Percentiles rank a stretch among this genome's conserved stretches.
Evolutionary conservation across 2,888 invertebrate genomes (phyloP).

Genomic region (Rotaria socialis): DNA sequence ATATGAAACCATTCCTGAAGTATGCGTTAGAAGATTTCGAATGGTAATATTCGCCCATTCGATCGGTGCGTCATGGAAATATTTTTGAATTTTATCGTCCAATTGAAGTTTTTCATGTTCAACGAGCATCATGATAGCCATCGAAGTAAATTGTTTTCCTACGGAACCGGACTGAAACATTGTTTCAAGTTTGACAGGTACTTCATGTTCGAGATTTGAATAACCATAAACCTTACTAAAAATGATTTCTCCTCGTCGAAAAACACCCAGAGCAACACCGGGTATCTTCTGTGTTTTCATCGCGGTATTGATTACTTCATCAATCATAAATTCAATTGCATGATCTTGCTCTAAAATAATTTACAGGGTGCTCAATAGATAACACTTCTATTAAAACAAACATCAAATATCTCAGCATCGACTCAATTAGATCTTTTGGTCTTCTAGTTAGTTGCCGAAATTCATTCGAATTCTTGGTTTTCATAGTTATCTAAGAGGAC

Average conservation of each 20-base stretch:
- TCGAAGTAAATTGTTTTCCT: neutral
- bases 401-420: too few species aligned
- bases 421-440: too few species aligned
- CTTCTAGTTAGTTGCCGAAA: too few species aligned
- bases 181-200: neutral
- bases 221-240: neutral
- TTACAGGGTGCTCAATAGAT: too few species aligned
- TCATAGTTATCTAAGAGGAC: too few species aligned
- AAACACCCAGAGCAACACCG: neutral
- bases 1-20: neutral
- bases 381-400: too few species aligned
- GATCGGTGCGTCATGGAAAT: neutral
- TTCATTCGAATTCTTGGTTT: too few species aligned
- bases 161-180: neutral
- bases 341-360: too few species aligned
- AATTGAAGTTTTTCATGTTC: neutral
- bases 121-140: neutral
- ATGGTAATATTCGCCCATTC: neutral
- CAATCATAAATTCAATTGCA: too few species aligned
- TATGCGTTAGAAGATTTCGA: neutral
- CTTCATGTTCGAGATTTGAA: neutral
- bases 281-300: neutral
- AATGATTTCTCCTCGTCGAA: neutral
- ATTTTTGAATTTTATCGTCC: neutral
- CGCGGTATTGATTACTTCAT: neutral